Evolutionary conservation across 2,113 vertebrate genomes (phyloP).

Genomic region (Vanacampus margaritifer): DNA sequence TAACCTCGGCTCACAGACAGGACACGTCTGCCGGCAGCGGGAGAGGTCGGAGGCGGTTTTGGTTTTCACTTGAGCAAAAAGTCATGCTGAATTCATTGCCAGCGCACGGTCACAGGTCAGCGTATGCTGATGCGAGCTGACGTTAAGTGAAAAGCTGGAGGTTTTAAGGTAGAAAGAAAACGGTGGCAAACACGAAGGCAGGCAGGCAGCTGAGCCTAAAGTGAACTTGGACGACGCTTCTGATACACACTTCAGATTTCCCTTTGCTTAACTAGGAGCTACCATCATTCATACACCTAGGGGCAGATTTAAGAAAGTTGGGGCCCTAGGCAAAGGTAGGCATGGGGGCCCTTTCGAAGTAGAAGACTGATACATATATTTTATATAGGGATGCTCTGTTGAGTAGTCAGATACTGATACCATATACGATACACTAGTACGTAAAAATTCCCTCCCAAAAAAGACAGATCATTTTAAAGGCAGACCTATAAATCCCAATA

Average conservation of each 20-base stretch:
- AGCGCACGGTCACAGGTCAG: background rate
- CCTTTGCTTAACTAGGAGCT: too few species aligned
- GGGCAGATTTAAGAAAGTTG: too few species aligned
- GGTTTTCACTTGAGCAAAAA: background rate
- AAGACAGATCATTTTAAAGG: too few species aligned
- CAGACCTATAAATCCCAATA: too few species aligned
- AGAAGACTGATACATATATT: too few species aligned
- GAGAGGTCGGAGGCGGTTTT: constrained; percentile 21
- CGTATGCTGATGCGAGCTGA: constrained; percentile 37
- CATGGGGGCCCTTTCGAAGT: too few species aligned
- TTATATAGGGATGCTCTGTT: too few species aligned
- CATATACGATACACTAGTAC: too few species aligned
- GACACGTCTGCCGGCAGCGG: constrained; percentile 29
- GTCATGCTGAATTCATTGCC: constrained; percentile 2
- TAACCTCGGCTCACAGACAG: constrained; percentile 47
- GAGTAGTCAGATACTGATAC: too few species aligned
- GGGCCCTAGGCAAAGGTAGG: too few species aligned
- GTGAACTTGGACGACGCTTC: constrained; percentile 29
- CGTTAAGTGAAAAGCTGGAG: constrained; percentile 36
- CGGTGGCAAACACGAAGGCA: constrained; percentile 19
- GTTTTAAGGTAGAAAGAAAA: constrained; percentile 9
- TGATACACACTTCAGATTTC: background rate
- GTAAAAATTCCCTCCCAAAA: too few species aligned
- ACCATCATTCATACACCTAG: background rate
- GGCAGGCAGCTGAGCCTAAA: constrained; percentile 24